These are phyloP conservation scores for Cryptops parisi DNA, from an alignment of 2,888 invertebrate genomes.

Conservation along the genomic window DNA sequence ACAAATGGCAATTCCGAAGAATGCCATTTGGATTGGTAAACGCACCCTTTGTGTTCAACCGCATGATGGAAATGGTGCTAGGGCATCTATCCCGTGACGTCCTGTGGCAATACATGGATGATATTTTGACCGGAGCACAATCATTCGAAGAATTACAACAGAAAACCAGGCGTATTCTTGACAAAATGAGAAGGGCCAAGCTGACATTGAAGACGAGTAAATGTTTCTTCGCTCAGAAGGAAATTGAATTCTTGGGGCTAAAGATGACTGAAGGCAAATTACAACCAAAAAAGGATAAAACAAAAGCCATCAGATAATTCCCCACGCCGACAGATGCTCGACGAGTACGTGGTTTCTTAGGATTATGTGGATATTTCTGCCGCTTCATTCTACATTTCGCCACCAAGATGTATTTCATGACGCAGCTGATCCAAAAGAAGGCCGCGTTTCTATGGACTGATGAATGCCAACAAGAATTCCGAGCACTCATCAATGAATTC, in stretches of 20 bases:
- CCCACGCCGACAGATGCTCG: conserved; percentile 7
- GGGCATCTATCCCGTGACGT: background rate
- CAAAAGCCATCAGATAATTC: background rate
- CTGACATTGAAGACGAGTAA: background rate
- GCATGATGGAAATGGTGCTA: background rate
- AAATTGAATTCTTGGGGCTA: background rate
- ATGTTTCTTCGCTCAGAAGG: background rate
- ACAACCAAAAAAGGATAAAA: background rate
- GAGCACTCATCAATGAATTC: no score
- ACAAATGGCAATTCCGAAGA: background rate
- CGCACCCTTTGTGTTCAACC: background rate
- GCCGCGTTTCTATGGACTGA: no score
- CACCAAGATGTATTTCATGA: no score
- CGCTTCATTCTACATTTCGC: no score
- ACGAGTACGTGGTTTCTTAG: background rate
- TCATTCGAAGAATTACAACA: background rate
- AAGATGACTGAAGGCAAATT: background rate
- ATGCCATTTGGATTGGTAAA: conserved; percentile 5
- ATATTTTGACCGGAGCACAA: background rate
- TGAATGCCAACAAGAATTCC: no score
- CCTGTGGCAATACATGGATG: conserved; percentile 1
- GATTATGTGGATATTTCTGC: no score
- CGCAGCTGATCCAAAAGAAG: no score
- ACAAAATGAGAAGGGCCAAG: background rate
- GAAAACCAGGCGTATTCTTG: background rate